Base-by-base conservation (phyloP, 2,797 vertebrate genomes). In the Gymnocypris eckloni region DNA sequence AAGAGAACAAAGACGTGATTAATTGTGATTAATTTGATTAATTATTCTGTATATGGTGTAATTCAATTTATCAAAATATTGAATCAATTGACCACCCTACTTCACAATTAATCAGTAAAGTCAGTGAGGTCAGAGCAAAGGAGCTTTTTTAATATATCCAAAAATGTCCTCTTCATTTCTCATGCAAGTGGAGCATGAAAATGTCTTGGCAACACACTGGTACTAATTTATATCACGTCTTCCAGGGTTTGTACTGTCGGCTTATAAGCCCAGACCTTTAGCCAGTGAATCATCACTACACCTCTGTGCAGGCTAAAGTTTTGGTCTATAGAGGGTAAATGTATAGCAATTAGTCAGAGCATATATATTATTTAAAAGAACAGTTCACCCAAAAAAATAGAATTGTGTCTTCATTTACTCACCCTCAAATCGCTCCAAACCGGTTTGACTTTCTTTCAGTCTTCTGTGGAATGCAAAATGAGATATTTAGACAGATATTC, bases 181-280 rank as follows among this genome's bases (percentile, higher is more conserved):
- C 61, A 86, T 81, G 83, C 56, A 80, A 61, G 70, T 56, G 45
- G 45, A 71, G 71, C 86, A 86, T 79, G 33, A 67, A 86, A 64
- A 83, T 83, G 72, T 61, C 82, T 86, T 79, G 80, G 86, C 45
- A 85, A 77, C 22, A 41, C 59, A 52, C 80, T 41, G 52, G 71
- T 61, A 76, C 71, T 78, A 69, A 69, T 87, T 81, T 85, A 81
- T 85, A 50, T 85, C 54, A 77, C 54, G 39, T 50, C 54, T 77
- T 79, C 41, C 20, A n/a, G 71, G 56, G 82, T 76, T 75, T 75
- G 12, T 66, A 83, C 81, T 9, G 33, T 33, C 18, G 41, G 16
- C 56, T 45, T 43, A 45, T 79, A 41, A 80, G 41, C 59, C 59
- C 25, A 80, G 59, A 48, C n/a, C 56, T 79, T 64, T 45, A 79